These are phyloP conservation scores for Octonoba sinensis DNA, from an alignment of 2,888 invertebrate genomes.

Conservation along the genomic window DNA sequence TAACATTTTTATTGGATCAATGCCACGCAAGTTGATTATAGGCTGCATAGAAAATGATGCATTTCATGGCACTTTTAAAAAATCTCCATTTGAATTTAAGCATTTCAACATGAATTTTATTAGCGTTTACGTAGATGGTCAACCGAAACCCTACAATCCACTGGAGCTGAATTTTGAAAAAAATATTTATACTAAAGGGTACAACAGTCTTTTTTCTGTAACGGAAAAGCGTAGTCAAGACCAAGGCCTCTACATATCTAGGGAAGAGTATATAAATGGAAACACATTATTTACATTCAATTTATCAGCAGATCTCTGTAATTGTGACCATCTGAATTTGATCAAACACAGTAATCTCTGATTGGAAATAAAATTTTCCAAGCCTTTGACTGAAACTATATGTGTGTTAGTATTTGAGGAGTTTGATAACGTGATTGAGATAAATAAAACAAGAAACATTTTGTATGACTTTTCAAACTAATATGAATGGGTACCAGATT, in stretches of 20 bases:
- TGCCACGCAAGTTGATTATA: slow-evolving; percentile 66
- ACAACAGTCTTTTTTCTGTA: slow-evolving; percentile 67
- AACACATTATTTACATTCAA: slow-evolving; percentile 16
- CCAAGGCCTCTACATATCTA: slow-evolving; percentile 8
- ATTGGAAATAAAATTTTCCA: slow-evolving; percentile 21
- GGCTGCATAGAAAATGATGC: slow-evolving; percentile 29
- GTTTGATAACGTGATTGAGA: slow-evolving; percentile 29
- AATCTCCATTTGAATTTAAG: slow-evolving; percentile 23
- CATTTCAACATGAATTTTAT: slow-evolving; percentile 41
- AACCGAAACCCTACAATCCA: slow-evolving; percentile 17
- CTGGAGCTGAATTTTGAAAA: slow-evolving; percentile 12
- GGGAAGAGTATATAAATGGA: slow-evolving; percentile 7
- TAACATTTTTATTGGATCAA: slow-evolving; percentile 68
- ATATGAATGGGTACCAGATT: slow-evolving; percentile 38
- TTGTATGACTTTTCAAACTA: slow-evolving; percentile 22
- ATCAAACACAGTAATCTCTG: slow-evolving; percentile 28
- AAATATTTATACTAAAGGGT: slow-evolving; percentile 62
- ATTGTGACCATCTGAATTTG: slow-evolving; percentile 14
- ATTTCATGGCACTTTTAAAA: background rate
- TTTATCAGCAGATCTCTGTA: slow-evolving; percentile 57
- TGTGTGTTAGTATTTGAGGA: slow-evolving; percentile 10
- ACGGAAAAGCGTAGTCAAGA: slow-evolving; percentile 54
- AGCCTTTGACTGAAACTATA: slow-evolving; percentile 6
- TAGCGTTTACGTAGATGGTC: slow-evolving; percentile 23
- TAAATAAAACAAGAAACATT: slow-evolving; percentile 15